Percentiles rank a stretch among this genome's conserved stretches.
Conservation (phyloP, 2,888 invertebrate genomes). For the Quadriops clusia region DNA sequence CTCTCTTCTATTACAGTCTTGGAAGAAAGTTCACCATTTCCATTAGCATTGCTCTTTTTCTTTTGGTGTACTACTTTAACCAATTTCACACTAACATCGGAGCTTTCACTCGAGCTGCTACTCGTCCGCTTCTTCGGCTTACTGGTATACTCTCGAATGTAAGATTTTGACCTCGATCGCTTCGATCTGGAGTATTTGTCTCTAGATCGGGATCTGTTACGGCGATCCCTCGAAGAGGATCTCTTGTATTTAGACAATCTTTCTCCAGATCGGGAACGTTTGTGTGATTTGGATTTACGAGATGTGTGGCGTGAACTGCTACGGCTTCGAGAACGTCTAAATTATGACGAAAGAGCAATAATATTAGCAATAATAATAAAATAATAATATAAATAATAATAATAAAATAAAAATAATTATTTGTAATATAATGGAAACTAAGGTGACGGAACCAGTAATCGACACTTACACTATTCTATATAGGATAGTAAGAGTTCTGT, state of each 20-base stretch:
- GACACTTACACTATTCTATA: too few species aligned
- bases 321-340: constrained; percentile 25
- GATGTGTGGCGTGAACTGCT: constrained; percentile 21
- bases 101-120: constrained; percentile 19
- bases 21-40: constrained; percentile 1
- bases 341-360: constrained; percentile 9
- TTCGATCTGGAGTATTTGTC: constrained; percentile 22
- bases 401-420: not conserved
- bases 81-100: constrained; percentile 8
- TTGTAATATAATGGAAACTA: not conserved
- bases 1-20: constrained; percentile 15
- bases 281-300: constrained; percentile 22
- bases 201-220: constrained; percentile 16
- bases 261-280: constrained; percentile 22
- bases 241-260: constrained; percentile 17
- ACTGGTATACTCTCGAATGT: constrained; percentile 30
- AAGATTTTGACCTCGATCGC: constrained; percentile 31
- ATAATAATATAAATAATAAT: constrained; percentile 2
- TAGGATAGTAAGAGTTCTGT: too few species aligned
- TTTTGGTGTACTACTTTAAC: constrained; percentile 7
- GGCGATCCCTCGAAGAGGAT: constrained; percentile 15
- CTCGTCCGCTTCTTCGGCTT: constrained; percentile 23
- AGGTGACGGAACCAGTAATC: too few species aligned
- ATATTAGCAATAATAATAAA: not conserved
- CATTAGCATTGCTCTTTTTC: constrained; percentile 5